A percentile compares a stretch with the other conserved stretches of the same genome.
Conservation (phyloP, 2,888 invertebrate genomes). For the Cetonia aurata region DNA sequence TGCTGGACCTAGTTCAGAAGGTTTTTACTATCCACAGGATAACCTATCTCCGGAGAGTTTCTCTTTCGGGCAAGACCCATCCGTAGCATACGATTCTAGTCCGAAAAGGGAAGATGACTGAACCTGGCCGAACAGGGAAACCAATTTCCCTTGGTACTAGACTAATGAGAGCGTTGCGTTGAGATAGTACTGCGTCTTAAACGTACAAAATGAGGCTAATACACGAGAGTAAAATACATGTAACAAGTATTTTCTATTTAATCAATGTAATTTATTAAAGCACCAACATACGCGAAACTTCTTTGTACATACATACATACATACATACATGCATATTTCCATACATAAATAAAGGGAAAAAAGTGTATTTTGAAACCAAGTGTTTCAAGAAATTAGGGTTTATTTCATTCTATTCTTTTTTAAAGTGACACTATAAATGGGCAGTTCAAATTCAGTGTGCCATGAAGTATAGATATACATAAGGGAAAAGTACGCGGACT, state of each 20-base stretch:
- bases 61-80: slow-evolving; percentile 79
- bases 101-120: slow-evolving; percentile 85
- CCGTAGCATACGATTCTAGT: slow-evolving; percentile 73
- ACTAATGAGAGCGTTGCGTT: slow-evolving; percentile 39
- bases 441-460: slow-evolving; percentile 62
- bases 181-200: slow-evolving; percentile 27
- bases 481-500: slow-evolving; percentile 43
- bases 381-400: slow-evolving; percentile 37
- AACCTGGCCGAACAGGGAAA: slow-evolving; percentile 72
- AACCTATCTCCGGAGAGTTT: slow-evolving; percentile 78
- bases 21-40: slow-evolving; percentile 77
- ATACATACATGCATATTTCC: slow-evolving; percentile 16
- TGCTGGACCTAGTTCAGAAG: slow-evolving; percentile 67
- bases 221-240: slow-evolving; percentile 45
- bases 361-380: slow-evolving; percentile 41
- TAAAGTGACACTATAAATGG: slow-evolving; percentile 41
- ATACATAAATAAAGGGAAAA: slow-evolving; percentile 13
- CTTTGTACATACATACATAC: slow-evolving; percentile 40
- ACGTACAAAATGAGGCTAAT: slow-evolving; percentile 32
- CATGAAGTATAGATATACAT: slow-evolving; percentile 55
- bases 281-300: slow-evolving; percentile 31
- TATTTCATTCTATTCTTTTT: slow-evolving; percentile 10
- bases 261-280: slow-evolving; percentile 43
- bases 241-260: slow-evolving; percentile 52
- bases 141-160: slow-evolving; percentile 64